Evolutionary conservation across 2,113 vertebrate species (phyloP).

Genomic region (Platysternon megacephalum): DNA sequence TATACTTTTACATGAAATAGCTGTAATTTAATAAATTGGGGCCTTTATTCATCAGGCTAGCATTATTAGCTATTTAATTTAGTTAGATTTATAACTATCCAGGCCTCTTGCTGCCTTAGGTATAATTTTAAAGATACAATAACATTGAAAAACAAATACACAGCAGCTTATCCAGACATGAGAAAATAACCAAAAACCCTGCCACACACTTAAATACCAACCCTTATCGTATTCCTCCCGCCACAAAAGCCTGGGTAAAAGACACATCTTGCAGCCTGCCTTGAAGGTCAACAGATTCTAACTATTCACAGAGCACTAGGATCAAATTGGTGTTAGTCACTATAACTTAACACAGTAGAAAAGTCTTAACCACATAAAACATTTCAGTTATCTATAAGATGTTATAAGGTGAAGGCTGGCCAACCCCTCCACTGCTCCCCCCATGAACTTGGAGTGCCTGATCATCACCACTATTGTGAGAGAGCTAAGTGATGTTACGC

Average conservation of each 20-base stretch:
- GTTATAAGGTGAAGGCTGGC: fast-evolving
- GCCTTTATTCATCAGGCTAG: background rate
- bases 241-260: background rate
- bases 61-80: background rate
- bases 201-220: background rate
- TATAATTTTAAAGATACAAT: background rate
- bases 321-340: background rate
- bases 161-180: background rate
- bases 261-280: background rate
- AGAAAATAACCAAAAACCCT: background rate
- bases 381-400: fast-evolving
- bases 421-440: too few relatives aligned
- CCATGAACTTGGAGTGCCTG: background rate
- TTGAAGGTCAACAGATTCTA: fast-evolving
- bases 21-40: background rate
- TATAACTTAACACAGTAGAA: fast-evolving
- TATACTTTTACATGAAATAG: background rate
- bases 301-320: background rate
- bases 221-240: background rate
- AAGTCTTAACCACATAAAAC: fast-evolving
- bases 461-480: background rate
- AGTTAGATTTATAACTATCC: background rate
- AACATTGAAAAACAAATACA: background rate
- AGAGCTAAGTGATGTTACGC: background rate
- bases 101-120: background rate